A percentile compares a stretch with the other conserved stretches of the same genome.
Evolutionary conservation across 2,888 invertebrate genomes (phyloP).

Genomic region (Molorchus minor): DNA sequence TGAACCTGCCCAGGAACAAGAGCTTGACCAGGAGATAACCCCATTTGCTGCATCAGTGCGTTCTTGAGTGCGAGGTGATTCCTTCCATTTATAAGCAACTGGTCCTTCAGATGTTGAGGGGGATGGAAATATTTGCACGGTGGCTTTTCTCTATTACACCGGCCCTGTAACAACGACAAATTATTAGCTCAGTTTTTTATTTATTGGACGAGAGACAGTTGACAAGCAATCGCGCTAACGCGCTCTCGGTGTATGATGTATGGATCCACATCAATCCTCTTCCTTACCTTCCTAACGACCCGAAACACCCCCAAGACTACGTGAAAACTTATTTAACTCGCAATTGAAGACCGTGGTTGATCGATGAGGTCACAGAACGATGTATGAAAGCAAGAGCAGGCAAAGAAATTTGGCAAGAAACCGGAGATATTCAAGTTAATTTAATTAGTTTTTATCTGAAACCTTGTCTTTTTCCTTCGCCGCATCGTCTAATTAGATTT

Average conservation of each 20-base stretch:
- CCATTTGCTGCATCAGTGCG: constrained; percentile 97
- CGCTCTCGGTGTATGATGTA: constrained; percentile 41
- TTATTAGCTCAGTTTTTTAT: constrained; percentile 2
- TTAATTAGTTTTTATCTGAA: too few species aligned
- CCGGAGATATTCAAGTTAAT: too few species aligned
- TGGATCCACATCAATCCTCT: constrained; percentile 42
- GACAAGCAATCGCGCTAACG: constrained; percentile 31
- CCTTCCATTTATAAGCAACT: constrained; percentile 98
- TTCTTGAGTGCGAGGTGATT: constrained; percentile 99
- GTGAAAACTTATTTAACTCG: constrained; percentile 36
- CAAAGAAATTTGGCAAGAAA: too few species aligned
- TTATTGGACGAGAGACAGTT: background rate
- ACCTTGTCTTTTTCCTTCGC: too few species aligned
- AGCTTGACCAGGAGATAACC: constrained; percentile 88
- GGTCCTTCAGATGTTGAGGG: constrained; percentile 99
- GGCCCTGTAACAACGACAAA: constrained; percentile 76
- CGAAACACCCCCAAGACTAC: constrained; percentile 36
- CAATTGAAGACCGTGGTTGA: constrained; percentile 34
- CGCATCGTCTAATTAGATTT: too few species aligned
- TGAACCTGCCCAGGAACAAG: constrained; percentile 94
- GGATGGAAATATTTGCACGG: constrained; percentile 99
- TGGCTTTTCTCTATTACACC: constrained; percentile 99
- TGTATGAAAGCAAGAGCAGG: background rate
- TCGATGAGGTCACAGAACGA: constrained; percentile 31
- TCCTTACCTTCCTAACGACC: constrained; percentile 40